phyloP scores from a whole-genome alignment of 1,140 invertebrate genomes.

The Teleogryllus occipitalis region DNA sequence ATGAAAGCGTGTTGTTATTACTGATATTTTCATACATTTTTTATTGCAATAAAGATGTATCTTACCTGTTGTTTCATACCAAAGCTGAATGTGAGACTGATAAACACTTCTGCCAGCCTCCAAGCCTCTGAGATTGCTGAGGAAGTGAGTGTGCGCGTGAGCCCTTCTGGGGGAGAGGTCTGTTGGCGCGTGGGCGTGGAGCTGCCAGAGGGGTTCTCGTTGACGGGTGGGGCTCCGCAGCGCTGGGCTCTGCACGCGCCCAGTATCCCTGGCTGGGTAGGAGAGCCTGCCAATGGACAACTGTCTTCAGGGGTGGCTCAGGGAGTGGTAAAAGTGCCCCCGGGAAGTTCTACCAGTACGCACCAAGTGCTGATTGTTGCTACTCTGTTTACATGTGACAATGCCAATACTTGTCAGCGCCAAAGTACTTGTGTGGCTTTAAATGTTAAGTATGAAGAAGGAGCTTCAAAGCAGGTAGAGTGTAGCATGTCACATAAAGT shows the following conservation, averaged over 20 bases:
- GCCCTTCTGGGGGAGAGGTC: constrained; percentile 5
- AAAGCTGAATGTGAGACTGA: neutral
- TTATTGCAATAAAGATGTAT: neutral
- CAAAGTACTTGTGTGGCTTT: neutral
- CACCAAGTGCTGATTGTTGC: neutral
- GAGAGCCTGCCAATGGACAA: neutral
- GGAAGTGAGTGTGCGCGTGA: neutral
- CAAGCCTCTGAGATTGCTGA: neutral
- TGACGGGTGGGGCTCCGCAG: constrained; percentile 56
- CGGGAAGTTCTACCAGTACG: neutral
- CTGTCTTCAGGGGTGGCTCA: neutral
- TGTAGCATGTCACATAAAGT: neutral
- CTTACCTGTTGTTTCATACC: neutral
- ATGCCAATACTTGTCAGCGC: neutral
- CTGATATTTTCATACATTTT: neutral
- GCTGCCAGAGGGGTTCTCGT: constrained; percentile 46
- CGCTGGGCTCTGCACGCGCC: constrained; percentile 43
- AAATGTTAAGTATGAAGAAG: neutral
- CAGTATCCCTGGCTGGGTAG: constrained; percentile 19
- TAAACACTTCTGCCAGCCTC: neutral
- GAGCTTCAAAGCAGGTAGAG: neutral
- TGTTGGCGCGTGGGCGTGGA: neutral
- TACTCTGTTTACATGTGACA: neutral
- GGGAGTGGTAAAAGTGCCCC: neutral
- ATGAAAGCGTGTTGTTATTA: neutral